These are phyloP conservation scores for Mythimna vitellina DNA, from an alignment of 2,888 invertebrate genomes.

Conservation along the genomic window DNA sequence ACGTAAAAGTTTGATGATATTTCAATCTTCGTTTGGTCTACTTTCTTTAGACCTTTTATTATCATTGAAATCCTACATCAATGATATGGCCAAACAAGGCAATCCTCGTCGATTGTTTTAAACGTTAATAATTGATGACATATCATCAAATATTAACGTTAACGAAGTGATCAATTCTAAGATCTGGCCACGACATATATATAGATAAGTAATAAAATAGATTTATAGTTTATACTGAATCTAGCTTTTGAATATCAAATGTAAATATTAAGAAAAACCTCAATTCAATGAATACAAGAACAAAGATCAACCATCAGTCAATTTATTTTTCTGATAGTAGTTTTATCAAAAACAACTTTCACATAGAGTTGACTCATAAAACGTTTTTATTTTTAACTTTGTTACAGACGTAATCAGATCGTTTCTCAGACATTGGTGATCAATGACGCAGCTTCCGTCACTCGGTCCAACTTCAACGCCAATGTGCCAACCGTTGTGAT, in stretches of 20 bases:
- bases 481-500: slow-evolving; percentile 66
- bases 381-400: neutral
- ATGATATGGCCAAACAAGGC: too few species aligned
- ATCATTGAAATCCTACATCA: too few species aligned
- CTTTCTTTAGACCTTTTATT: too few species aligned
- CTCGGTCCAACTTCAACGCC: slow-evolving; percentile 74
- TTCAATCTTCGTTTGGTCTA: too few species aligned
- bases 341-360: neutral
- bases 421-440: slow-evolving; percentile 70
- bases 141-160: too few species aligned
- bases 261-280: neutral
- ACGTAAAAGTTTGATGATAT: too few species aligned
- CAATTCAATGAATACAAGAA: neutral
- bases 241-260: neutral
- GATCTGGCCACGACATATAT: too few species aligned
- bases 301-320: neutral
- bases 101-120: too few species aligned
- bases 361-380: neutral
- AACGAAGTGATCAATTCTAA: too few species aligned
- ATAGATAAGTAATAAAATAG: too few species aligned
- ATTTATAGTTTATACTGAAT: neutral
- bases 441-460: slow-evolving; percentile 72
- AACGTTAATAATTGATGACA: too few species aligned
- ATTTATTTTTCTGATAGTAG: neutral
- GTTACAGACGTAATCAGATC: slow-evolving; percentile 73